These are phyloP conservation scores for Hesperia comma DNA, from an alignment of 2,888 invertebrate genomes.

Conservation along the genomic window DNA sequence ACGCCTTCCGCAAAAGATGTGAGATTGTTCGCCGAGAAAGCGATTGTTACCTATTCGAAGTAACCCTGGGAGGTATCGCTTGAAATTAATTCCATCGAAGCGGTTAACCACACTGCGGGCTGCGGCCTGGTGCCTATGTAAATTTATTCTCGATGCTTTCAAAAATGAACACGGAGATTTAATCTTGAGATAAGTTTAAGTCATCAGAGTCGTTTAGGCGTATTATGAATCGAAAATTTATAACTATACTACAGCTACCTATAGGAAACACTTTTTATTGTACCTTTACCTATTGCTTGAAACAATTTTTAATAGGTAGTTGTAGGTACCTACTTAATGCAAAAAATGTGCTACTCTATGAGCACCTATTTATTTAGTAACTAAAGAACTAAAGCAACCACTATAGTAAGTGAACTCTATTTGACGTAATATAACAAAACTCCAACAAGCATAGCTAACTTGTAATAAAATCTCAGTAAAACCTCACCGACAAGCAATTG, in stretches of 20 bases:
- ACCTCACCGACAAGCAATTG: constrained; percentile 13
- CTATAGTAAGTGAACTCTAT: background rate
- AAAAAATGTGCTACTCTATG: no score
- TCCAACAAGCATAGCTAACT: background rate
- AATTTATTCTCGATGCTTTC: constrained; percentile 11
- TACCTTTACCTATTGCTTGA: background rate
- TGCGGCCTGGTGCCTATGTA: background rate
- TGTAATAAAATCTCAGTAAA: constrained; percentile 20
- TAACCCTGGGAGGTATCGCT: constrained; percentile 23
- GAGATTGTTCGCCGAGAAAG: constrained; percentile 25
- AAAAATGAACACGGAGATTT: constrained; percentile 10
- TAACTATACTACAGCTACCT: background rate
- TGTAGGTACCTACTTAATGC: no score
- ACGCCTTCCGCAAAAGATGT: constrained; percentile 30
- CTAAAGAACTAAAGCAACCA: no score
- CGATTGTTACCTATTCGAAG: constrained; percentile 20
- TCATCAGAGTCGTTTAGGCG: background rate
- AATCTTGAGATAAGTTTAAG: constrained; percentile 12
- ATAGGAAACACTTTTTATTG: background rate
- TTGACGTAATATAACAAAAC: constrained; percentile 3
- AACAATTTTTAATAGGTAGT: no score
- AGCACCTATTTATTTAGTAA: no score
- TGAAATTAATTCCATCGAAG: constrained; percentile 26
- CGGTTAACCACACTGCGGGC: constrained; percentile 6
- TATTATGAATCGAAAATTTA: background rate